Base-by-base conservation (phyloP, 2,797 vertebrate species). In the Neoniphon sammara region DNA sequence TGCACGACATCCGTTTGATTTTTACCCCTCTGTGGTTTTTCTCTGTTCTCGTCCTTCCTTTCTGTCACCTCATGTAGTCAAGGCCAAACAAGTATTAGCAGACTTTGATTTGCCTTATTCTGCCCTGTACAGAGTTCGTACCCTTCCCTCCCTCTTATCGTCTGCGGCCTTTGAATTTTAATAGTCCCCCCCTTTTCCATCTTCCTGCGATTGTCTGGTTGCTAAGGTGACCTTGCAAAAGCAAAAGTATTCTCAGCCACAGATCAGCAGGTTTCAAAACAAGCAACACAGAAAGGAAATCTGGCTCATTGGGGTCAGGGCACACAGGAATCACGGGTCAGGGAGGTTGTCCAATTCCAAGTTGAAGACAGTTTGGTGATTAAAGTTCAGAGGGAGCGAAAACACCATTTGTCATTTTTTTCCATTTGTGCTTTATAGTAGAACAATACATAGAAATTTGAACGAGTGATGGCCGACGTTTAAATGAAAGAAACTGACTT, bases 141-240 rank as follows among this genome's bases (percentile, higher is more conserved):
- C 21, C 8, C 50, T 11, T 18, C 64, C 66, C 36, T 66, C 53
- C 53, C 1, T 5, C 58, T 36, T 61, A 53, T 52, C 59, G 3
- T 73, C 63, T 63, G 47, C 54, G 7, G 68, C 58, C 78, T 81
- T 89, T 86, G 25, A 67, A 75, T 53, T 75, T 73, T 65, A 61
- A 63, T 79, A 30, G 15, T 67, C 18, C 9, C 18, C 62, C 18
- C 2, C 2, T 1, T 74, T 68, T 81, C 69, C 70, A 57, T 74
- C 65, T 88, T 91, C 90, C 86, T 78, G 72, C 36, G 34, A 92
- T 91, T 88, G 88, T 91, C 73, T 66, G 64, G 75, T 77, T 63
- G 68, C 73, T 25, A 53, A 1, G 47, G 73, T 60, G 73, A 85
- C 73, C 46, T 73, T 39, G 60, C 42, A 58, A 73, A 63, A 54